These are phyloP conservation scores for Dromococcyx pavoninus DNA, from an alignment of 2,797 vertebrate genomes.

Conservation along the genomic window DNA sequence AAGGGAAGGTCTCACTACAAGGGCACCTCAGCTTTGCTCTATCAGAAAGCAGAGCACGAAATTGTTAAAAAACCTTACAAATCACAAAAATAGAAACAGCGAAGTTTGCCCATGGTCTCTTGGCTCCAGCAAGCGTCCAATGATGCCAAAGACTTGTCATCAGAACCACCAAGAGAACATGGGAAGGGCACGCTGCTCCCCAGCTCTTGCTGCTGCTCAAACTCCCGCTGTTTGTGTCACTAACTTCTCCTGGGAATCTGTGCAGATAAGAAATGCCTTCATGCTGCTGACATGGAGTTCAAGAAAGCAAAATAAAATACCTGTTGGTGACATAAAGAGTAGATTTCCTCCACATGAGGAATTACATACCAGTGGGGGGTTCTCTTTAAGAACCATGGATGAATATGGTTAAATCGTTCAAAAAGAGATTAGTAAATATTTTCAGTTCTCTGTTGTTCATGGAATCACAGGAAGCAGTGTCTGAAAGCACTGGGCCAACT, in stretches of 20 bases:
- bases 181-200: conserved; percentile 4
- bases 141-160: conserved; percentile 50
- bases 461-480: neutral
- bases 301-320: neutral
- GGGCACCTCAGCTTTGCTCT: neutral
- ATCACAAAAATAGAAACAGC: neutral
- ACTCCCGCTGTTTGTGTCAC: neutral
- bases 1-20: neutral
- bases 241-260: conserved; percentile 8
- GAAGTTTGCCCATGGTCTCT: neutral
- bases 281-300: neutral
- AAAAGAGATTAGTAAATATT: neutral
- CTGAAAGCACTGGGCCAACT: neutral
- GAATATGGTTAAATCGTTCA: neutral
- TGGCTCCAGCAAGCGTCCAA: neutral
- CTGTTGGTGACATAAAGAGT: neutral
- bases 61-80: neutral
- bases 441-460: neutral
- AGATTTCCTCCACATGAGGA: neutral
- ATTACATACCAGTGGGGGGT: neutral
- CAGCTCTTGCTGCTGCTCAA: neutral
- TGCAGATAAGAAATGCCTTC: neutral
- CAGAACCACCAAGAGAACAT: neutral
- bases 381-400: neutral
- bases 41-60: neutral